Evolutionary conservation across 2,797 vertebrate genomes (phyloP).

Genomic region (Epinephelus coioides): DNA sequence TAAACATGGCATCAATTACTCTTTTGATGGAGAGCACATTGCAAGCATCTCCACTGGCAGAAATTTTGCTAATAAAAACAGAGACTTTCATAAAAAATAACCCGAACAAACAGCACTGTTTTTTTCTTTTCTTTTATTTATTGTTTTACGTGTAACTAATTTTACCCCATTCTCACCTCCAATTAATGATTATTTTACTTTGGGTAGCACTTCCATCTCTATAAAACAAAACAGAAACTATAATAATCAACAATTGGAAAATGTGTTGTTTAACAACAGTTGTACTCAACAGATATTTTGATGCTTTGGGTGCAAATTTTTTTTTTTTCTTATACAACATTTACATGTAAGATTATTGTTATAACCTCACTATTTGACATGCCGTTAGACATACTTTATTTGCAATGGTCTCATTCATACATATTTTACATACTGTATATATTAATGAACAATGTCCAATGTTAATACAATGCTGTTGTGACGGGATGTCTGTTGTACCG

Average conservation of each 20-base stretch:
- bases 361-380: background rate
- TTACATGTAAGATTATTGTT: background rate
- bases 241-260: background rate
- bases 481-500: background rate
- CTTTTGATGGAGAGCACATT: constrained; percentile 23
- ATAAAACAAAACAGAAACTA: background rate
- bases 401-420: background rate
- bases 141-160: background rate
- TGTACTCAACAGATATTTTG: background rate
- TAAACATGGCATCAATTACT: constrained; percentile 21
- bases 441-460: background rate
- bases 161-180: background rate
- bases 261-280: background rate
- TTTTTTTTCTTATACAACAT: background rate
- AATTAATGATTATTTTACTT: background rate
- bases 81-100: background rate
- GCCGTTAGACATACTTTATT: background rate
- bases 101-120: background rate
- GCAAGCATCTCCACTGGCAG: background rate
- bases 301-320: background rate
- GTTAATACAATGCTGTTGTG: background rate
- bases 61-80: background rate
- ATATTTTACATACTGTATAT: background rate
- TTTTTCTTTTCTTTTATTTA: background rate
- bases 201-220: too few relatives aligned